These are phyloP conservation scores for Tethya wilhelma DNA, from an alignment of 37 sponge, comb jelly and placozoan species.

Conservation along the genomic window DNA sequence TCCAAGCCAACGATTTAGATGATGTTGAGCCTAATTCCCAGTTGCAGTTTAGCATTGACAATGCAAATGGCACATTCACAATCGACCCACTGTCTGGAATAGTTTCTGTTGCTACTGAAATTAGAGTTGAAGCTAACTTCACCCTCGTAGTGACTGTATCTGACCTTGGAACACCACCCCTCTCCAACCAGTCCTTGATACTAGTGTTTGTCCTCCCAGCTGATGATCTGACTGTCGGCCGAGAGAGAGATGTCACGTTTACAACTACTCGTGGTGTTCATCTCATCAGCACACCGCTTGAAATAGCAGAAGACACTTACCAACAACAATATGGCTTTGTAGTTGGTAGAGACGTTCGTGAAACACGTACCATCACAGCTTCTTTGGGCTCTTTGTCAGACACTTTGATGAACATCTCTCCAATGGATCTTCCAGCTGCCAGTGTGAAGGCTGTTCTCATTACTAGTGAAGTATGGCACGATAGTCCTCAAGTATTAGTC, in stretches of 20 bases:
- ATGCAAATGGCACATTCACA: conserved; percentile 20
- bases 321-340: conserved; percentile 51
- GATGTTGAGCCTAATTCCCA: conserved; percentile 13
- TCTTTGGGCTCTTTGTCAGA: conserved; percentile 24
- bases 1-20: conserved; percentile 62
- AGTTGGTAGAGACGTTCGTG: conserved; percentile 9
- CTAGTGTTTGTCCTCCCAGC: conserved; percentile 22
- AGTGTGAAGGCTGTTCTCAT: conserved; percentile 43
- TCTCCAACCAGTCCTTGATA: conserved; percentile 15
- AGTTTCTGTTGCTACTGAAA: neutral
- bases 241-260: conserved; percentile 23
- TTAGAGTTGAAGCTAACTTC: conserved; percentile 9
- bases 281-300: conserved; percentile 11
- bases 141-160: conserved; percentile 26
- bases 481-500: conserved; percentile 36
- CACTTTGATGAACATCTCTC: neutral
- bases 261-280: conserved; percentile 17
- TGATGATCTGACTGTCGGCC: conserved; percentile 35
- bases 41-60: conserved; percentile 20
- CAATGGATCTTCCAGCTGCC: neutral
- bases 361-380: conserved; percentile 24
- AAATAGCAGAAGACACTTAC: conserved; percentile 4
- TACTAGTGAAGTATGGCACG: conserved; percentile 43
- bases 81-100: conserved; percentile 39
- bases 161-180: conserved; percentile 24